Evolutionary conservation across 2,888 invertebrate genomes (phyloP).

Genomic region (Sesia apiformis): DNA sequence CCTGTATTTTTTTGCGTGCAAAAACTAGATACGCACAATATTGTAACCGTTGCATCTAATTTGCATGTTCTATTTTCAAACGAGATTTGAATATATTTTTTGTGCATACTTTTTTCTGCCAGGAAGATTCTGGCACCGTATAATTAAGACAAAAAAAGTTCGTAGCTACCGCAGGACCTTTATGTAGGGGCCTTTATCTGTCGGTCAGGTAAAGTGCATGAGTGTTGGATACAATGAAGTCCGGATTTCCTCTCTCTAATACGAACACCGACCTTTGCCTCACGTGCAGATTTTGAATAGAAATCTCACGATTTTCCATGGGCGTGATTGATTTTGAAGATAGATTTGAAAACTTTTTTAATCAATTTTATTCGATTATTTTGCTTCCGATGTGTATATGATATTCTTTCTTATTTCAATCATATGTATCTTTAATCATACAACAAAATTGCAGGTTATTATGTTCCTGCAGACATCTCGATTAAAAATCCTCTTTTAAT

Average conservation of each 20-base stretch:
- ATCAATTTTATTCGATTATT: conserved; percentile 31
- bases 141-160: conserved; percentile 56
- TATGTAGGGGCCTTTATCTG: conserved; percentile 46
- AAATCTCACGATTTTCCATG: conserved; percentile 59
- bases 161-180: conserved; percentile 33
- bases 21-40: conserved; percentile 35
- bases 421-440: neutral
- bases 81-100: conserved; percentile 24
- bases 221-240: conserved; percentile 61
- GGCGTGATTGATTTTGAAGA: conserved; percentile 72
- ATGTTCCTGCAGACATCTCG: neutral
- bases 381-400: conserved; percentile 29
- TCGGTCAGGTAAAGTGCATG: conserved; percentile 67
- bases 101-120: conserved; percentile 21
- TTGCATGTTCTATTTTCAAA: conserved; percentile 47
- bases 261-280: conserved; percentile 61
- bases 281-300: conserved; percentile 68
- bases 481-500: too few species aligned
- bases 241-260: conserved; percentile 74
- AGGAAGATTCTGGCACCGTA: conserved; percentile 40
- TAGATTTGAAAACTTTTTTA: conserved; percentile 44
- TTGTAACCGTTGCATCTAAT: conserved; percentile 57
- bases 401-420: conserved; percentile 2
- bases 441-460: neutral
- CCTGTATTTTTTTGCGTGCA: conserved; percentile 32